Percentiles rank a stretch among this genome's conserved stretches.
These are phyloP conservation scores for Hylaeus anthracinus DNA, from an alignment of 1,140 invertebrate genomes.

Conservation along the genomic window DNA sequence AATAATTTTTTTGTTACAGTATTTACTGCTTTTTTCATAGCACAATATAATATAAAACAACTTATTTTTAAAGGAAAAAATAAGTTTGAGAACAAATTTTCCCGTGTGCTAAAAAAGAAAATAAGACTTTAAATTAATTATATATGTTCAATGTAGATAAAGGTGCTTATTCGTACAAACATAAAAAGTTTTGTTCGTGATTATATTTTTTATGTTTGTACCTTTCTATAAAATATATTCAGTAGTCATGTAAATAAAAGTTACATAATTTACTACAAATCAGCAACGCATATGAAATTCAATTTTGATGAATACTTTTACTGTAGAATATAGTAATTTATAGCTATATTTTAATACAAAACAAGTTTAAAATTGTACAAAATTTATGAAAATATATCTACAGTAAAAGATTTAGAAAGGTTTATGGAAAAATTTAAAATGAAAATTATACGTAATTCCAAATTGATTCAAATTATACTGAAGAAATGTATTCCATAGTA, in stretches of 20 bases:
- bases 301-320: slow-evolving; percentile 12
- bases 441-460: not conserved
- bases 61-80: slow-evolving; percentile 10
- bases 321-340: not conserved
- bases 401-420: not conserved
- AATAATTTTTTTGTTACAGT: slow-evolving; percentile 28
- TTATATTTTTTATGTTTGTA: slow-evolving; percentile 31
- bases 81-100: slow-evolving; percentile 5
- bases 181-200: slow-evolving; percentile 23
- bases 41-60: slow-evolving; percentile 14
- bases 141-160: not conserved
- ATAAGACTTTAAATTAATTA: not conserved
- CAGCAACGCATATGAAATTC: slow-evolving; percentile 24
- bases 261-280: slow-evolving; percentile 39
- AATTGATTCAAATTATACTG: not conserved
- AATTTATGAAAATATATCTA: too few relatives aligned
- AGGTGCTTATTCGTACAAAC: slow-evolving; percentile 39
- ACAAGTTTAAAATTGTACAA: not conserved
- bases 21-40: slow-evolving; percentile 28
- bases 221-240: slow-evolving; percentile 19
- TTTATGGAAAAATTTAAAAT: not conserved
- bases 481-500: slow-evolving; percentile 24
- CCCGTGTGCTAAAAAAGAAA: slow-evolving; percentile 8
- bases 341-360: not conserved
- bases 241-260: not conserved